These are phyloP conservation scores for Palloptera scutellata DNA, from an alignment of 2,888 invertebrate species.

Conservation along the genomic window DNA sequence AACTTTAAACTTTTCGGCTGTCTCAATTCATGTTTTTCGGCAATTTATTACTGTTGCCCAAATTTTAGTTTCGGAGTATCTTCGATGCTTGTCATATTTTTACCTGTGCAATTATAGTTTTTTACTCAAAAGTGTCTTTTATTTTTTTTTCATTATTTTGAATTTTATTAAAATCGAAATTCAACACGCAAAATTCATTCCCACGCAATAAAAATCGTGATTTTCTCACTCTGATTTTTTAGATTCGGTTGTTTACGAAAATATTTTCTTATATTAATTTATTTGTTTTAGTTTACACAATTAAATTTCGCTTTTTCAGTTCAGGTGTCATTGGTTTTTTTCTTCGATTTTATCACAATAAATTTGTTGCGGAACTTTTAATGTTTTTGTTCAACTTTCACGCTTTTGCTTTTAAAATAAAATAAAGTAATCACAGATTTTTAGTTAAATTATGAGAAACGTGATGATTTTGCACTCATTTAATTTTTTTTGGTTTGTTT, in stretches of 20 bases:
- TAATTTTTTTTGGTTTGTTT: neutral
- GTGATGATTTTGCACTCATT: too few species aligned
- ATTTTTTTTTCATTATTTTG: slow-evolving; percentile 19
- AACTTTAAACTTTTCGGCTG: too few species aligned
- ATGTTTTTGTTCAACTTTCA: too few species aligned
- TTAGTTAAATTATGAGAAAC: too few species aligned
- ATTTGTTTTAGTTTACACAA: neutral
- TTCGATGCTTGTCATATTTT: neutral
- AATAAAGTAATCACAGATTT: too few species aligned
- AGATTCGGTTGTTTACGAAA: neutral
- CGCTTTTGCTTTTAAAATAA: too few species aligned
- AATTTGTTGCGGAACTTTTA: too few species aligned
- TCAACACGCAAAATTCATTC: slow-evolving; percentile 26
- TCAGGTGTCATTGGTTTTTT: neutral
- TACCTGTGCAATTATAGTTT: slow-evolving; percentile 4
- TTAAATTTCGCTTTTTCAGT: neutral
- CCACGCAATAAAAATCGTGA: slow-evolving; percentile 30
- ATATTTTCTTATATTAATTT: neutral
- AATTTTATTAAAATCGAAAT: slow-evolving; percentile 20
- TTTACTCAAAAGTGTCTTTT: neutral
- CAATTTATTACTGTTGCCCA: slow-evolving; percentile 30
- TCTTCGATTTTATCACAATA: neutral
- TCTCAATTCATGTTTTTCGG: slow-evolving; percentile 21
- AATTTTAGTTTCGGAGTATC: slow-evolving; percentile 16
- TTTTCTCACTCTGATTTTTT: slow-evolving; percentile 25